A percentile compares a stretch with the other conserved stretches of the same genome.
Conservation (phyloP, 2,797 vertebrate genomes). For the Anomalospiza imberbis region DNA sequence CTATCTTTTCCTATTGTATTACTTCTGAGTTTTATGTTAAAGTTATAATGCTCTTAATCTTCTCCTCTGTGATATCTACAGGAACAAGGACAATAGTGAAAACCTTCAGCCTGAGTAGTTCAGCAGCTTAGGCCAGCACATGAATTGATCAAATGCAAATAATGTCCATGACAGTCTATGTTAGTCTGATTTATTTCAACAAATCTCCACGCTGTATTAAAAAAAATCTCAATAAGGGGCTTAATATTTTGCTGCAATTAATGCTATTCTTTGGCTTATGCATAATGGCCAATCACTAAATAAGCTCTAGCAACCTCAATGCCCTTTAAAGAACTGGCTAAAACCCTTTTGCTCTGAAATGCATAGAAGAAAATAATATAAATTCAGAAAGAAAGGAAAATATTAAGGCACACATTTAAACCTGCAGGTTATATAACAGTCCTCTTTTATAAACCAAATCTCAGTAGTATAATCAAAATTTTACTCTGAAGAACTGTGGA, state of each 20-base stretch:
- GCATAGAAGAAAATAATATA: not conserved
- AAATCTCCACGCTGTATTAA: constrained; percentile 52
- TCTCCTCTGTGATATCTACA: constrained; percentile 59
- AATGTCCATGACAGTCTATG: not conserved
- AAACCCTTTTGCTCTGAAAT: constrained; percentile 5
- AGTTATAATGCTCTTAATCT: constrained; percentile 66
- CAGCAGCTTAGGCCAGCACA: constrained; percentile 54
- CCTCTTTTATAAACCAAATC: not conserved
- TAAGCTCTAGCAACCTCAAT: constrained; percentile 38
- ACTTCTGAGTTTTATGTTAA: constrained; percentile 58
- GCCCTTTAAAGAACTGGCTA: constrained; percentile 41
- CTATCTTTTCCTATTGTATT: constrained; percentile 52
- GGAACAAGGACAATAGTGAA: constrained; percentile 53
- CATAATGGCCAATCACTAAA: constrained; percentile 46
- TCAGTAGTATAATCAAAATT: not conserved
- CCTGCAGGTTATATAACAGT: not conserved
- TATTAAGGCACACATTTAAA: not conserved
- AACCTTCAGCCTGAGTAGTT: constrained; percentile 61
- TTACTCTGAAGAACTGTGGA: not conserved
- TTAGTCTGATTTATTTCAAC: constrained; percentile 63
- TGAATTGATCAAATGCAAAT: constrained; percentile 48
- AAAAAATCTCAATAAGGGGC: constrained; percentile 36
- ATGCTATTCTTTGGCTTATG: constrained; percentile 47
- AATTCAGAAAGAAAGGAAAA: not conserved
- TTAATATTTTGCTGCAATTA: constrained; percentile 68